Base-by-base conservation (phyloP, 2,113 vertebrate genomes). In the Neogobius melanostomus region DNA sequence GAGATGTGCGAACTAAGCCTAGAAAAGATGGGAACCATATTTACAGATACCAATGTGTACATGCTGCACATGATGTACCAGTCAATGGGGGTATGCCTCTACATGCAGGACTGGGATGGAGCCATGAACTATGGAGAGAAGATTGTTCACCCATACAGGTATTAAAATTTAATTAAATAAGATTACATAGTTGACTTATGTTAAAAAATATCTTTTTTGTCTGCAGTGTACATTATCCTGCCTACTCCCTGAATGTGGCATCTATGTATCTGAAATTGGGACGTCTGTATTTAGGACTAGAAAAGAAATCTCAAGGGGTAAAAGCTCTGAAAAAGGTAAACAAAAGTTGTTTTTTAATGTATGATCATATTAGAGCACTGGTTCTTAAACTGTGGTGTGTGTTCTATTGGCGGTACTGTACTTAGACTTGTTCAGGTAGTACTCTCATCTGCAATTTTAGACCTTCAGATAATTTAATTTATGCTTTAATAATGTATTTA, bases 51-150 rank as follows among this genome's bases (percentile, higher is more conserved):
- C 46, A 99, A 99, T 8, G 95, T 99, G 68, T 99, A 98, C 83
- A 95, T 98, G 95, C 83, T 99, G 66, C 98, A 99, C 82, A 99
- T 99, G 97, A 98, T 97, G 95, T 99, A 99, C 90, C 98, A 99
- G 81, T 94, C 98, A 75, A 99, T 99, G 98, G 98, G 98, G 0
- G 95, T 99, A 57, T 99, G 97, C 79, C 91, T 99, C n/a, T 98
- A 97, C 3, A 92, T 95, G 93, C 96, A 99, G 81, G 97, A 99
- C 87, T 98, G 97, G 96, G 97, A 99, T 6, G 95, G 95, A 48
- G 97, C 98, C 0, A 93, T 99, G 87, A 92, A 89, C 45, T 97
- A 98, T 0, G 98, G 97, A 1, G 95, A 96, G 91, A 98, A 97
- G 86, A 96, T 99, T 70, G 44, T 91, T 71, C 79, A 91, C 0